These are phyloP conservation scores for Archaeoteleia sp. DNA, from an alignment of 2,888 invertebrate genomes.

Conservation along the genomic window DNA sequence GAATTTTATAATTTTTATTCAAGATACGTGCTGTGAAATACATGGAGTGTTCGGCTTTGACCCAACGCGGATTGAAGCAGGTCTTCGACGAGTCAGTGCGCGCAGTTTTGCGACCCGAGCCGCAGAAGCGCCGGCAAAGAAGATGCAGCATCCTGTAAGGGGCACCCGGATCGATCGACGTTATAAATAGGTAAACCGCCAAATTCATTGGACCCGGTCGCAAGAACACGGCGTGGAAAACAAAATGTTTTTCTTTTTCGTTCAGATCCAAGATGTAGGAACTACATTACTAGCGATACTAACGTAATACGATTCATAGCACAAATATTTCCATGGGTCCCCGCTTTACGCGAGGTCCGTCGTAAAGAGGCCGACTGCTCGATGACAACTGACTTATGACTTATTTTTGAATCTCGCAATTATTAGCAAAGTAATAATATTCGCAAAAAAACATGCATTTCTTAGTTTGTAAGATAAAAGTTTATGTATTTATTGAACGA, in stretches of 20 bases:
- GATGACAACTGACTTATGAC: neutral
- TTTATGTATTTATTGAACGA: constrained; percentile 26
- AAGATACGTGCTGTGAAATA: constrained; percentile 97
- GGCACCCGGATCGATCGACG: constrained; percentile 15
- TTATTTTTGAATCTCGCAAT: too few relatives aligned
- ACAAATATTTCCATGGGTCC: constrained; percentile 19
- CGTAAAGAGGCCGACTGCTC: constrained; percentile 5
- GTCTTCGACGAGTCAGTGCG: constrained; percentile 99
- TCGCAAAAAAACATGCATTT: constrained; percentile 21
- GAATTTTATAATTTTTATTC: too few relatives aligned
- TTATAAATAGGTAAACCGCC: constrained; percentile 34
- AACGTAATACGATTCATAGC: constrained; percentile 29
- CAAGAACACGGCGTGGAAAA: constrained; percentile 29
- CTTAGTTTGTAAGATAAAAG: constrained; percentile 34
- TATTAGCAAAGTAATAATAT: neutral
- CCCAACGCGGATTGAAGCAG: constrained; percentile 97
- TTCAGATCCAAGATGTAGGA: constrained; percentile 19
- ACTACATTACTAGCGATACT: constrained; percentile 22
- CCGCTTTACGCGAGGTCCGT: constrained; percentile 2
- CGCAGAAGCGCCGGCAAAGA: constrained; percentile 94
- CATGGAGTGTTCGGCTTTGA: constrained; percentile 99
- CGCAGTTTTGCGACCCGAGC: constrained; percentile 97
- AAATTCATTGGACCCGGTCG: constrained; percentile 49
- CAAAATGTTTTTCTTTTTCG: constrained; percentile 7
- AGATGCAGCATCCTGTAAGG: constrained; percentile 89